Conservation (phyloP, 2,888 invertebrate genomes). For the Teinopalpus imperialis region DNA sequence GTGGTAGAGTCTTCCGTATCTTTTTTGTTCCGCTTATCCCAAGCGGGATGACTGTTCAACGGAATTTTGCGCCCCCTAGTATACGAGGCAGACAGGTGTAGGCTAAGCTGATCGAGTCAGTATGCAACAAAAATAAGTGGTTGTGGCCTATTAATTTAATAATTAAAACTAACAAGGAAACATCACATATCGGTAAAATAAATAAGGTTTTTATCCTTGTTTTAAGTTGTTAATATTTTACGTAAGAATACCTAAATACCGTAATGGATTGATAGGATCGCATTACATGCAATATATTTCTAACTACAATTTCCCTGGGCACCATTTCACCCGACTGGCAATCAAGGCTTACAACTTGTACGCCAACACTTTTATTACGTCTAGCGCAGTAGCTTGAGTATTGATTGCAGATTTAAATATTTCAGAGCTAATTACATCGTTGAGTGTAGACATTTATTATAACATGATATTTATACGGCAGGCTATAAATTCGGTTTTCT, state of each 20-base stretch:
- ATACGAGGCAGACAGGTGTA: too few relatives aligned
- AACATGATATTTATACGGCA: conserved; percentile 7
- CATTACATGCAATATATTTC: conserved; percentile 19
- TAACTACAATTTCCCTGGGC: conserved; percentile 20
- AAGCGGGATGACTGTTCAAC: too few relatives aligned
- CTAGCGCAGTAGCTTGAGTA: conserved; percentile 9
- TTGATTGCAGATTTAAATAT: conserved; percentile 18
- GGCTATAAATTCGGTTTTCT: conserved; percentile 9
- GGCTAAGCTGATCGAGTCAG: too few relatives aligned
- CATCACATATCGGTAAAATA: too few relatives aligned
- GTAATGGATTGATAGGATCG: conserved; percentile 11
- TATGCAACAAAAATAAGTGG: too few relatives aligned
- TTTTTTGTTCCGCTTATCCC: too few relatives aligned
- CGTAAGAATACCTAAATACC: not conserved
- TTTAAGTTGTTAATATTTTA: conserved; percentile 12
- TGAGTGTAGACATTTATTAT: conserved; percentile 12
- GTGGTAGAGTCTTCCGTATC: too few relatives aligned
- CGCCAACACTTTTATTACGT: conserved; percentile 23
- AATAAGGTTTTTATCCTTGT: too few relatives aligned
- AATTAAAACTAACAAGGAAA: too few relatives aligned
- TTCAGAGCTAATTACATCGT: conserved; percentile 16
- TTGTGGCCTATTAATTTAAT: too few relatives aligned
- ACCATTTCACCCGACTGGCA: conserved; percentile 20
- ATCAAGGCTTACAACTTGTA: conserved; percentile 22
- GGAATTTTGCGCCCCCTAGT: too few relatives aligned